Conservation (phyloP, 2,888 invertebrate species). For the Callimorpha dominula region DNA sequence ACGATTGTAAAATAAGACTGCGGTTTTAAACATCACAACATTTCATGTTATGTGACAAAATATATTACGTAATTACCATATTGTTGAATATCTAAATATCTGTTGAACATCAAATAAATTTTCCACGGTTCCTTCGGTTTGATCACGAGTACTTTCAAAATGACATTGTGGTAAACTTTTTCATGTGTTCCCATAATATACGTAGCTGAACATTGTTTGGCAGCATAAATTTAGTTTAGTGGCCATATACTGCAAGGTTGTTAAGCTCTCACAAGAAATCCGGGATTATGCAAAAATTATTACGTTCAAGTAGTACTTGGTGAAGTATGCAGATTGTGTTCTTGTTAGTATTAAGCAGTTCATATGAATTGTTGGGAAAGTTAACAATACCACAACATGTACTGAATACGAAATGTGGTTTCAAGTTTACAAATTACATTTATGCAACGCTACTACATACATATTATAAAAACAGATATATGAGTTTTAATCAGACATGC, state of each 20-base stretch:
- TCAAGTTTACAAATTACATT: neutral
- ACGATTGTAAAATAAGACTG: no score
- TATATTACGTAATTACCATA: neutral
- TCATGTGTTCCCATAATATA: conserved; percentile 46
- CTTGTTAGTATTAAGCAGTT: neutral
- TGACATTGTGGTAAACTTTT: conserved; percentile 46
- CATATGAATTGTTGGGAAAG: neutral
- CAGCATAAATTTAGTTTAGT: conserved; percentile 49
- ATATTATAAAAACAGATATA: neutral
- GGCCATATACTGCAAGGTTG: conserved; percentile 44
- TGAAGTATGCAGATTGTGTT: conserved; percentile 11
- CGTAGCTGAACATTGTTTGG: conserved; percentile 47
- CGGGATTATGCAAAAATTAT: conserved; percentile 49
- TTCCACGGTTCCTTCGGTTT: conserved; percentile 20
- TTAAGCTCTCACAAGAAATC: conserved; percentile 28
- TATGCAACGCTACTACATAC: neutral
- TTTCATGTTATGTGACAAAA: neutral
- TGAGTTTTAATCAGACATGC: no score
- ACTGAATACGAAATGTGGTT: neutral
- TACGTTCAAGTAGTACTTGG: neutral
- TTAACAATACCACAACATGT: neutral
- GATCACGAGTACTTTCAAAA: conserved; percentile 36
- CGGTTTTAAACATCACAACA: no score
- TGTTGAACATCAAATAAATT: conserved; percentile 11
- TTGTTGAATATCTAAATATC: neutral